Evolutionary conservation across 2,797 vertebrate species (phyloP).

Genomic region (Chelidonichthys spinosus): DNA sequence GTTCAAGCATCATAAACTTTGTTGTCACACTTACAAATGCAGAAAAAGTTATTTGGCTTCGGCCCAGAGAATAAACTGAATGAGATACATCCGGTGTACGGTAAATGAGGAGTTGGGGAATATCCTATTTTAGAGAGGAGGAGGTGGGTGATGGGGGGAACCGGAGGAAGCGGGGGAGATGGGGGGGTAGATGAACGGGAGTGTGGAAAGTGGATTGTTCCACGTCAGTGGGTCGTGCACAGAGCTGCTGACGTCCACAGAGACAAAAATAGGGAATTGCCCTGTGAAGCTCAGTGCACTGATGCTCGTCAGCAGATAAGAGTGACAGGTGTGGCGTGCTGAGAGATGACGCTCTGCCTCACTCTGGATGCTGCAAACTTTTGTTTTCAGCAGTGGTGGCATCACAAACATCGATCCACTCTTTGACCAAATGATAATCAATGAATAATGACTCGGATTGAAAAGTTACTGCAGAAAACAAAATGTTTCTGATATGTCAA

Average conservation of each 20-base stretch:
- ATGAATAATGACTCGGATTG: not conserved
- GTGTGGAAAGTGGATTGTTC: slow-evolving; percentile 63
- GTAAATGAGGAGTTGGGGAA: slow-evolving; percentile 38
- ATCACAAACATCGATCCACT: not conserved
- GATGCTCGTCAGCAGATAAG: slow-evolving; percentile 65
- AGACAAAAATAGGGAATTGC: slow-evolving; percentile 74
- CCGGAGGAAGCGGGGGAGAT: not conserved
- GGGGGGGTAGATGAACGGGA: slow-evolving; percentile 27
- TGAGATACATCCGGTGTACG: slow-evolving; percentile 27
- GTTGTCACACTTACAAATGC: not conserved
- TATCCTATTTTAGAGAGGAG: slow-evolving; percentile 45
- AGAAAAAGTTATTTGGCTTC: slow-evolving; percentile 24
- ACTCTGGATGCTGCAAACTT: slow-evolving; percentile 48
- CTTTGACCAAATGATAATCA: not conserved
- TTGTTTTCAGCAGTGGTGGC: slow-evolving; percentile 16
- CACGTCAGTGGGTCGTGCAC: slow-evolving; percentile 69
- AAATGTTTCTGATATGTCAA: not conserved
- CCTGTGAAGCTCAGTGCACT: slow-evolving; percentile 58
- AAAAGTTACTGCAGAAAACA: not conserved
- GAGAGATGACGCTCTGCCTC: slow-evolving; percentile 42
- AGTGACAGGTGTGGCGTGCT: slow-evolving; percentile 67
- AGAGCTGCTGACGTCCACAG: slow-evolving; percentile 71
- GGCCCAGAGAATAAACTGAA: slow-evolving; percentile 28
- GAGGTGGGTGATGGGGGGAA: not conserved
- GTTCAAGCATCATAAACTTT: slow-evolving; percentile 7